phyloP scores from a whole-genome alignment of 2,888 invertebrate genomes.

The Acleris sparsana region DNA sequence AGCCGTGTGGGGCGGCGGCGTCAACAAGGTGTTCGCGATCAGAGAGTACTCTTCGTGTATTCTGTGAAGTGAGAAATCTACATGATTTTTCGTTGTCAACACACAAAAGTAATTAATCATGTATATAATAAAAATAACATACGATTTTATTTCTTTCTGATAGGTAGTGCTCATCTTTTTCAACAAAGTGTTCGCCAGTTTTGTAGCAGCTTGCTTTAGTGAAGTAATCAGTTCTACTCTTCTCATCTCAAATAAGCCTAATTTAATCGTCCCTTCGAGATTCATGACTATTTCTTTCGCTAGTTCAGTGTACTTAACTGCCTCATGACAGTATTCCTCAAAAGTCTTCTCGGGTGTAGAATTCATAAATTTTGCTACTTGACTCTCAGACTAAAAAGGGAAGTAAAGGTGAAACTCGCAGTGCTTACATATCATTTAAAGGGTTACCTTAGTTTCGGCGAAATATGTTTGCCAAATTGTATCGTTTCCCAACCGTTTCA shows the following conservation, averaged over 20 bases:
- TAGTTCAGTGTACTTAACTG: constrained; percentile 85
- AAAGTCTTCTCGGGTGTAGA: constrained; percentile 85
- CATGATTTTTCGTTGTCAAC: not conserved
- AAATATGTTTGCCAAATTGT: no score
- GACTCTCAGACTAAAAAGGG: constrained; percentile 77
- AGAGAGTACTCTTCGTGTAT: constrained; percentile 92
- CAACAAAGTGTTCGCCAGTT: constrained; percentile 87
- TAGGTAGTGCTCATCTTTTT: constrained; percentile 91
- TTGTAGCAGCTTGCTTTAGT: constrained; percentile 87
- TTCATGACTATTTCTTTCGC: constrained; percentile 84
- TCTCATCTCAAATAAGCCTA: constrained; percentile 94
- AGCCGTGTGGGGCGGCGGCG: constrained; percentile 91
- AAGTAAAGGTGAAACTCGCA: no score
- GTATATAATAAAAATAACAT: constrained; percentile 55
- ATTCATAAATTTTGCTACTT: constrained; percentile 87
- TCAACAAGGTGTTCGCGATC: constrained; percentile 90
- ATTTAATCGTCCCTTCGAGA: constrained; percentile 86
- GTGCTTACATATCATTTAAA: no score
- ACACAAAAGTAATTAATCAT: not conserved
- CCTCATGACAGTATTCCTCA: constrained; percentile 84
- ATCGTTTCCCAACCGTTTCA: no score
- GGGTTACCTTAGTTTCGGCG: no score
- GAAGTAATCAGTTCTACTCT: constrained; percentile 89
- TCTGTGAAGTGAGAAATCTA: constrained; percentile 73
- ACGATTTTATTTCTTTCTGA: constrained; percentile 90